phyloP scores from a whole-genome alignment of 2,888 invertebrate species.

The Isoperla grammatica region DNA sequence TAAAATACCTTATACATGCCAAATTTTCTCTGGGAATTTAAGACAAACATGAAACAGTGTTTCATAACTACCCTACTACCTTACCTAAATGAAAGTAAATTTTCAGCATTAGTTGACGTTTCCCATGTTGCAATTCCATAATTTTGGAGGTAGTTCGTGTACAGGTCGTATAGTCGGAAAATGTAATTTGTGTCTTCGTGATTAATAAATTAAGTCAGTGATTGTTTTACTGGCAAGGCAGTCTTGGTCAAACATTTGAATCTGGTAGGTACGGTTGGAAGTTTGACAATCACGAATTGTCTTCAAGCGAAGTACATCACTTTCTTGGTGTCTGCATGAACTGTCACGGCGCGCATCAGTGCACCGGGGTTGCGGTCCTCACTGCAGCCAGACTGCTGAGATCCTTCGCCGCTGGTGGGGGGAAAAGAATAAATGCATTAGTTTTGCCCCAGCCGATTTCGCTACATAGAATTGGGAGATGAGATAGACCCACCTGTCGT shows the following conservation, averaged over 20 bases:
- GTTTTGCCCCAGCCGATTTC: too few species aligned
- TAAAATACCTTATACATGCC: too few species aligned
- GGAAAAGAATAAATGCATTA: too few species aligned
- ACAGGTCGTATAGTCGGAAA: too few species aligned
- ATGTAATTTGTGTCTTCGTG: background rate
- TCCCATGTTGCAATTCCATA: too few species aligned
- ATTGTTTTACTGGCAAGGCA: background rate
- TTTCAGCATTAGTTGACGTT: too few species aligned
- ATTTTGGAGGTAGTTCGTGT: too few species aligned
- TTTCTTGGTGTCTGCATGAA: conserved; percentile 98
- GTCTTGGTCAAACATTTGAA: background rate
- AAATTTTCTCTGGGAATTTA: too few species aligned
- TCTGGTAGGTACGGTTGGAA: background rate
- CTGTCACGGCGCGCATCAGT: conserved; percentile 97
- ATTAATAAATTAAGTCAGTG: background rate
- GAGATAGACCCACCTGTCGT: conserved; percentile 64
- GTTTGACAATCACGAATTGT: background rate
- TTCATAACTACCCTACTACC: too few species aligned
- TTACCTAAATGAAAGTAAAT: too few species aligned
- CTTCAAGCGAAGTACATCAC: conserved; percentile 99
- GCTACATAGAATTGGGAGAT: conserved; percentile 40
- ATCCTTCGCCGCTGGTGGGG: conserved; percentile 82
- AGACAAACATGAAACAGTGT: too few species aligned
- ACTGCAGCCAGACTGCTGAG: conserved; percentile 91
- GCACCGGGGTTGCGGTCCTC: conserved; percentile 96